Evolutionary conservation across 2,888 invertebrate genomes (phyloP), one percentile per base, ranked within the genome.

Genomic region (Drosophila melanosoma): DNA sequence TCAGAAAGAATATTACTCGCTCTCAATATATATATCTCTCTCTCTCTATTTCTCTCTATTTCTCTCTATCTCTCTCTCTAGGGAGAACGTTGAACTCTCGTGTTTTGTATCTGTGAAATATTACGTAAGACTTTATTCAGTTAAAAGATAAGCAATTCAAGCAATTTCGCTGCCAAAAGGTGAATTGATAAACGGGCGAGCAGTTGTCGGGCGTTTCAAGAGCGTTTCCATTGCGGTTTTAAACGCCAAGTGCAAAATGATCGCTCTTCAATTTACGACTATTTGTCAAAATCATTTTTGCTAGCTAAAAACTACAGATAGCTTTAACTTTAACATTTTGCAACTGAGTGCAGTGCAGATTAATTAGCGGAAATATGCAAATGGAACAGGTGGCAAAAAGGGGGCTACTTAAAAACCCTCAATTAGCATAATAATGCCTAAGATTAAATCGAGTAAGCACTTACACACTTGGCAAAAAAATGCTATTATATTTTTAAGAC

Each of bases 361-460:
- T 83, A 90, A 90, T 87, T 87, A 88, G 82, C 87, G 58, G 60
- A 78, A 66, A 61, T 70, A 61, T 69, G 72, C 53, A 66, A 64
- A 75, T 29, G 36, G 48, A 60, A 48, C 20, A 33, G 45, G 12
- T 61, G 40, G 12, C 23, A 45, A 61, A 38, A 53, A 29, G 35
- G 57, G 33, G 61, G 52, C 29, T 51, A 33, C 49, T 32, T 45
- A 45, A 20, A n/a, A 51, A 61, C 57, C 29, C 36, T 52, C 81
- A 87, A 76, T 89, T 84, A 89, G 73, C 89, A 82, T 70, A 62
- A 72, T 62, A 69, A 71, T 68, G 74, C 70, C 53, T 52, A 69
- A 72, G 62, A 74, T 62, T 72, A 74, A 80, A 74, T 73, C 68
- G 67, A 59, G 52, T 49, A 53, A 65, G 29, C 40, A 49, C n/a